phyloP scores from a whole-genome alignment of 2,113 vertebrate genomes.

The Pavo muticus region DNA sequence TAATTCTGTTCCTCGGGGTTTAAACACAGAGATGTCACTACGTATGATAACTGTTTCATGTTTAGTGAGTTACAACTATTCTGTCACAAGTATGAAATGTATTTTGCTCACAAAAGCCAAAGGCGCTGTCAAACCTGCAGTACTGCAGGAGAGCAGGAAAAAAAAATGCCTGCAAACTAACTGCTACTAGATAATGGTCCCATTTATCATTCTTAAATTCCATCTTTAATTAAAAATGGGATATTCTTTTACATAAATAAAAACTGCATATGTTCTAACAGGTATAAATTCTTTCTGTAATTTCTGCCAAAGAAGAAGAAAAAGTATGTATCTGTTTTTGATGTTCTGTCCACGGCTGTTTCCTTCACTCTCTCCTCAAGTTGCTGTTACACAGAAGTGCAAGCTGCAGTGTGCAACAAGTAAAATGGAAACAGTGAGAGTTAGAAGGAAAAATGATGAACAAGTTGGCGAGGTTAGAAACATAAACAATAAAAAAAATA shows the following conservation, averaged over 20 bases:
- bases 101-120: conserved; percentile 57
- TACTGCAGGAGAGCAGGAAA: conserved; percentile 10
- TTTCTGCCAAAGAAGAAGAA: neutral
- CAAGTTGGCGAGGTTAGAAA: conserved; percentile 17
- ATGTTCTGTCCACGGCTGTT: neutral
- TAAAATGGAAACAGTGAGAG: conserved; percentile 6
- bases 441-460: neutral
- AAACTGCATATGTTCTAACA: conserved; percentile 31
- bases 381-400: neutral
- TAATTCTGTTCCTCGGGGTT: conserved; percentile 61
- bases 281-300: neutral
- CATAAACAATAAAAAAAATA: conserved; percentile 15
- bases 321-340: neutral
- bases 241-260: conserved; percentile 51
- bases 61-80: conserved; percentile 59
- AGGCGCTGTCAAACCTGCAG: conserved; percentile 35
- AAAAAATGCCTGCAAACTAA: conserved; percentile 46
- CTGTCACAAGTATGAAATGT: conserved; percentile 33
- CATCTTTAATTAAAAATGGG: conserved; percentile 65
- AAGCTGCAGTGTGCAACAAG: neutral
- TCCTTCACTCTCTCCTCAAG: neutral
- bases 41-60: neutral
- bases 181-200: conserved; percentile 14
- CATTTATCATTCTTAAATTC: conserved; percentile 63
- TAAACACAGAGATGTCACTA: conserved; percentile 30